These are phyloP conservation scores for Silurus meridionalis DNA, from an alignment of 2,113 vertebrate genomes.

Conservation along the genomic window DNA sequence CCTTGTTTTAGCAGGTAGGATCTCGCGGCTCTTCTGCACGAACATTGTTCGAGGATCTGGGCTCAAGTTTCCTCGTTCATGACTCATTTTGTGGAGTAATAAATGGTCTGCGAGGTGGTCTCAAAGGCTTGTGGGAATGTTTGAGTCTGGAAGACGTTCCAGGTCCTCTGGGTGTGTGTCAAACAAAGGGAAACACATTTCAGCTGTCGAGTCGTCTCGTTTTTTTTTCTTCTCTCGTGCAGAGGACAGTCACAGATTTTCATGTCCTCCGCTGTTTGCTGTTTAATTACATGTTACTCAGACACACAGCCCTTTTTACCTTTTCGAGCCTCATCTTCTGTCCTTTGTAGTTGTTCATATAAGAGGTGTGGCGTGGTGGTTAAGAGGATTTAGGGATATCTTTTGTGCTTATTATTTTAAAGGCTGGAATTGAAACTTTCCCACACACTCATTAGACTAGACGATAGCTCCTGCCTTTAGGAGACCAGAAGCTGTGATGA, in stretches of 20 bases:
- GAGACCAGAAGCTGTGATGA: not conserved
- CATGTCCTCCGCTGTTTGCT: conserved; percentile 44
- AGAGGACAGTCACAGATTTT: conserved; percentile 57
- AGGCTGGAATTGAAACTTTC: conserved; percentile 2
- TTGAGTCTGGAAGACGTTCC: conserved; percentile 59
- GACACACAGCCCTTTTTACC: conserved; percentile 26
- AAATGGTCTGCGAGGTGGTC: conserved; percentile 42
- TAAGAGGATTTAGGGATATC: not conserved
- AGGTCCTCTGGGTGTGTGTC: conserved; percentile 64
- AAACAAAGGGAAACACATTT: conserved; percentile 56
- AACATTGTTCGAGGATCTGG: not conserved
- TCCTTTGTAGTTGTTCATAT: conserved; percentile 10
- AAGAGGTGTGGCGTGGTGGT: not conserved
- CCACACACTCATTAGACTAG: not conserved
- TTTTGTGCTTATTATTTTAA: not conserved
- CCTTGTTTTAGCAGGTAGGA: conserved; percentile 35
- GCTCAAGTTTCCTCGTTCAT: not conserved
- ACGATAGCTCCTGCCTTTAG: not conserved
- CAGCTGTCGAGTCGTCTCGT: conserved; percentile 48
- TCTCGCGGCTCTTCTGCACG: not conserved
- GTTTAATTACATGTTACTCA: conserved; percentile 2
- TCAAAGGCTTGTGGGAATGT: not conserved
- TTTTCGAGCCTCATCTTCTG: not conserved
- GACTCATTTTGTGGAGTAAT: not conserved
- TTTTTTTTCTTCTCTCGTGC: not conserved